Conservation (phyloP, 1,140 invertebrate species). For the Metaphire vulgaris region DNA sequence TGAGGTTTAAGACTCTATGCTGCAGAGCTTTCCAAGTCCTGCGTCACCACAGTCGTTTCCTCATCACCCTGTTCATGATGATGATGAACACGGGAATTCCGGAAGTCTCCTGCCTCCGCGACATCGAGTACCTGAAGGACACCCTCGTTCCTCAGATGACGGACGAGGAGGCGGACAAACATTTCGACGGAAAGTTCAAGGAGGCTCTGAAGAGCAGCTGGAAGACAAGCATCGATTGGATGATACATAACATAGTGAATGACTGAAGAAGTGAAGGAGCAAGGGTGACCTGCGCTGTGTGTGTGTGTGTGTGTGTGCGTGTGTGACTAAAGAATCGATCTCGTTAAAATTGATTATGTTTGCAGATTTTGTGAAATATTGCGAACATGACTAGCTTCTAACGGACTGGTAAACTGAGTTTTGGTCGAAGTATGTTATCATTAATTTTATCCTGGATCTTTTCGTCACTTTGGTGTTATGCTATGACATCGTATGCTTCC, state of each 20-base stretch:
- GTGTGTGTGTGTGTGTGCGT: no score
- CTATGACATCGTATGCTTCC: no score
- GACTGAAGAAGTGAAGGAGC: no score
- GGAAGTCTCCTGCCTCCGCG: slow-evolving; percentile 78
- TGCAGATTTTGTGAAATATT: no score
- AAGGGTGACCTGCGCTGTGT: no score
- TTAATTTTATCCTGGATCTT: no score
- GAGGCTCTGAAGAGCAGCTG: slow-evolving; percentile 43
- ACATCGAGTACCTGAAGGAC: slow-evolving; percentile 70
- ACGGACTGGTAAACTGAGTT: no score
- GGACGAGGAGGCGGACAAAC: slow-evolving; percentile 41
- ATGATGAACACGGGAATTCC: slow-evolving; percentile 97
- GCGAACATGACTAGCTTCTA: no score
- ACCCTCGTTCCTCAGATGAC: slow-evolving; percentile 40
- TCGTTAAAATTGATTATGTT: no score
- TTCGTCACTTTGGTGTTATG: no score
- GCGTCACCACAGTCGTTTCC: slow-evolving; percentile 77
- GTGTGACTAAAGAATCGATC: no score
- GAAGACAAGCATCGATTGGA: slow-evolving; percentile 43
- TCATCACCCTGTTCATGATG: slow-evolving; percentile 94
- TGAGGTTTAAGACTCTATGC: slow-evolving; percentile 74
- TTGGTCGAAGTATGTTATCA: no score
- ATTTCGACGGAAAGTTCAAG: slow-evolving; percentile 43
- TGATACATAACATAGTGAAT: slow-evolving; percentile 40
- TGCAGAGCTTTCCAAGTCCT: slow-evolving; percentile 78